Percentiles rank a stretch among this genome's conserved stretches.
phyloP scores from a whole-genome alignment of 2,797 vertebrate genomes.

The Lacerta viridis region DNA sequence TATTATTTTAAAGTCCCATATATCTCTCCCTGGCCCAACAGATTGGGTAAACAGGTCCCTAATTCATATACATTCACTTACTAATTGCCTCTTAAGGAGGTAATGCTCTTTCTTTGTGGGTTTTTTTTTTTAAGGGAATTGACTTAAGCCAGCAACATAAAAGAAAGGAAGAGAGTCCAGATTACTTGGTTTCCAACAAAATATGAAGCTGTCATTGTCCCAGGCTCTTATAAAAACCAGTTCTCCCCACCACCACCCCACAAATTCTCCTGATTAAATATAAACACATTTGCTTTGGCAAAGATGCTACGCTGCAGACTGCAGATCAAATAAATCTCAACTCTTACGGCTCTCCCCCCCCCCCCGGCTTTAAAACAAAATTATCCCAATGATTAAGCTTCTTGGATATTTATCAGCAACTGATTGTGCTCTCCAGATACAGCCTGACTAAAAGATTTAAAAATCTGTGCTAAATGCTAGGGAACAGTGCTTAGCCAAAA shows the following conservation, averaged over 20 bases:
- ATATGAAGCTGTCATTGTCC: conserved; percentile 44
- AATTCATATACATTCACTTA: neutral
- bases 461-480: conserved; percentile 21
- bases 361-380: conserved; percentile 46
- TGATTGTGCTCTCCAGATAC: conserved; percentile 58
- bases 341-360: neutral
- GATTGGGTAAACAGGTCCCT: neutral
- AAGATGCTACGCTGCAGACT: conserved; percentile 6
- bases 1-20: neutral
- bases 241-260: conserved; percentile 24
- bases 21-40: neutral
- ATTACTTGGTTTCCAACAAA: conserved; percentile 47
- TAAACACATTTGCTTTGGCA: conserved; percentile 63
- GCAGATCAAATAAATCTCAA: conserved; percentile 59
- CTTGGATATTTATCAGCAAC: conserved; percentile 65
- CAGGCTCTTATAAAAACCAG: conserved; percentile 44
- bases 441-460: conserved; percentile 52
- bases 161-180: conserved; percentile 7
- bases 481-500: conserved; percentile 52
- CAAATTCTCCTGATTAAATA: conserved; percentile 56
- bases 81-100: neutral
- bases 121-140: neutral
- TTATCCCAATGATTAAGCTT: conserved; percentile 55
- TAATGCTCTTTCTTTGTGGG: neutral
- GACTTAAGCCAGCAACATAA: conserved; percentile 41